phyloP scores from a whole-genome alignment of 2,888 invertebrate species.

The Trichopria drosophilae region DNA sequence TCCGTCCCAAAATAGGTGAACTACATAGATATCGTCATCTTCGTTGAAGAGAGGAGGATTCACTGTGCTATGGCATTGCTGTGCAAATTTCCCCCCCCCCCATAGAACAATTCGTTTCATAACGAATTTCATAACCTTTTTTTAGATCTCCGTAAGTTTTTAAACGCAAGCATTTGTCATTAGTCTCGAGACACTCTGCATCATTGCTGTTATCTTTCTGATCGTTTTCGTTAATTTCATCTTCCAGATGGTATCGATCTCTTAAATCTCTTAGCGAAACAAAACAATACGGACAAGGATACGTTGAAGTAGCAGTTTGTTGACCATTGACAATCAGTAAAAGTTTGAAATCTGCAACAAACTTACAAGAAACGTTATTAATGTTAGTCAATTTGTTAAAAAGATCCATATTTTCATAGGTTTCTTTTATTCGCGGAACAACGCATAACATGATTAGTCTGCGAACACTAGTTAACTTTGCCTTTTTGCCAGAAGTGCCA shows the following conservation, averaged over 20 bases:
- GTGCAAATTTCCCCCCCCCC: background rate
- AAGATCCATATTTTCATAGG: background rate
- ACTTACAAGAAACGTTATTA: background rate
- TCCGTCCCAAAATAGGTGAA: no score
- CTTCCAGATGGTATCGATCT: background rate
- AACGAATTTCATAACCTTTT: no score
- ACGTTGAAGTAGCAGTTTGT: background rate
- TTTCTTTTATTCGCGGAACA: conserved; percentile 2
- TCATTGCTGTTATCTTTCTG: background rate
- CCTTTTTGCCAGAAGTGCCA: conserved; percentile 4
- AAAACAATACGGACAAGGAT: conserved; percentile 2
- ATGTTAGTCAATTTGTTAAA: conserved; percentile 1
- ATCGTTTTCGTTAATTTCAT: background rate
- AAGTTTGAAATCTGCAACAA: background rate
- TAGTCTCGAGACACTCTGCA: background rate
- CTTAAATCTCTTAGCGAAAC: background rate
- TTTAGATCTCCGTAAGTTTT: conserved; percentile 2
- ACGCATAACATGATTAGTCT: conserved; percentile 5
- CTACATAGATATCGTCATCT: conserved; percentile 2
- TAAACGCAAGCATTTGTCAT: conserved; percentile 1
- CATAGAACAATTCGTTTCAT: background rate
- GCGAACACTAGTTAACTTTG: conserved; percentile 6
- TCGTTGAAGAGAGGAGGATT: conserved; percentile 3
- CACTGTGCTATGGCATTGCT: background rate
- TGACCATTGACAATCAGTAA: conserved; percentile 3